A percentile compares a stretch with the other conserved stretches of the same genome.
phyloP scores from a whole-genome alignment of 30 jellyfish, hydroid and myxozoan genomes.

The Pelagia noctiluca region DNA sequence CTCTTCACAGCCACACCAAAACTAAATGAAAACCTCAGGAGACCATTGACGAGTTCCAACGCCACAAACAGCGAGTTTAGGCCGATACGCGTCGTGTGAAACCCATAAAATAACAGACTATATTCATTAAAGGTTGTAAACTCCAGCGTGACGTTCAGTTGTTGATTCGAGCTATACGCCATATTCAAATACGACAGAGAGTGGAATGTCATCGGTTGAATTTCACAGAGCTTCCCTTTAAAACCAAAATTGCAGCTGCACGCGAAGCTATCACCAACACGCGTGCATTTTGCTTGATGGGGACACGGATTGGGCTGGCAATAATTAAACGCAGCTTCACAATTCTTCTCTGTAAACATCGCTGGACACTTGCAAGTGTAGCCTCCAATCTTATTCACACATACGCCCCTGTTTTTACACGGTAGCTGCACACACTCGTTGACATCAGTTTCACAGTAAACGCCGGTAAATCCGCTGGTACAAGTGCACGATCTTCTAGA shows the following conservation, averaged over 20 bases:
- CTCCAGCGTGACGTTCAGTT: constrained; percentile 39
- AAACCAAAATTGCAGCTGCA: constrained; percentile 63
- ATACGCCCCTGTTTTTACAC: constrained; percentile 56
- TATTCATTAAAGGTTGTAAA: constrained; percentile 47
- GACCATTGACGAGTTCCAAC: constrained; percentile 32
- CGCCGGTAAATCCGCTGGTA: constrained; percentile 63
- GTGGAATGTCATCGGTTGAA: constrained; percentile 51
- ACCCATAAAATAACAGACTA: constrained; percentile 67
- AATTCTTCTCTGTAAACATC: constrained; percentile 51
- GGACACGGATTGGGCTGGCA: constrained; percentile 74
- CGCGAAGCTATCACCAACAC: constrained; percentile 30
- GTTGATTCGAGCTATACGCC: constrained; percentile 5
- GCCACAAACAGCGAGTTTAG: constrained; percentile 49
- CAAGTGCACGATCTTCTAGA: constrained; percentile 59
- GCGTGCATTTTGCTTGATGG: constrained; percentile 57
- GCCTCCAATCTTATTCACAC: constrained; percentile 55
- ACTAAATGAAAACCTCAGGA: constrained; percentile 31
- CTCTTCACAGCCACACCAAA: constrained; percentile 43
- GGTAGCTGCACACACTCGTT: constrained; percentile 69
- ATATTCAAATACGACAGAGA: constrained; percentile 38
- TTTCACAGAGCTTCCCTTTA: constrained; percentile 73
- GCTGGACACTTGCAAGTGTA: constrained; percentile 62
- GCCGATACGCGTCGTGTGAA: constrained; percentile 20
- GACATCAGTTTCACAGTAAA: constrained; percentile 74
- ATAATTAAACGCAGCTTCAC: constrained; percentile 67